Percentiles rank a stretch among this genome's conserved stretches.
Evolutionary conservation across 2,797 vertebrate genomes (phyloP).

Genomic region (Oryzias dopingdopingensis): DNA sequence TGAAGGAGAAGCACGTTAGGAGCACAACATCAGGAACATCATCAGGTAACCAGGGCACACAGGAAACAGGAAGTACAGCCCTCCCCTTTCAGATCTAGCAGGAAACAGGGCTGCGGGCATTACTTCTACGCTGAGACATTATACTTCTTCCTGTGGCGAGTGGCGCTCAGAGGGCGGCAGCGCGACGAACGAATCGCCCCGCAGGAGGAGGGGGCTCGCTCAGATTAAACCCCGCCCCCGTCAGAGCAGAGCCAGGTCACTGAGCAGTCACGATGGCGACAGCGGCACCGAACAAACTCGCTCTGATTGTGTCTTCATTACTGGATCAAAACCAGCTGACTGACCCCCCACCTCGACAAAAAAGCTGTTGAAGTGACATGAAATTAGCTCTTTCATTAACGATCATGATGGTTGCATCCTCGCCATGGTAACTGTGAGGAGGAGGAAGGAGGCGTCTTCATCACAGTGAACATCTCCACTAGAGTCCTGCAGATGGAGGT

Average conservation of each 20-base stretch:
- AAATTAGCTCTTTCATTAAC: no score
- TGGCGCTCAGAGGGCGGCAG: neutral
- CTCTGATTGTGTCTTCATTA: no score
- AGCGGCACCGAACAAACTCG: no score
- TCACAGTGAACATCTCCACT: no score
- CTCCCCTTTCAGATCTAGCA: conserved; percentile 22
- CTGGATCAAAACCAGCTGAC: no score
- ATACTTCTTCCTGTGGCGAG: neutral
- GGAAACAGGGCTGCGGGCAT: conserved; percentile 6
- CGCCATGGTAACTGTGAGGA: no score
- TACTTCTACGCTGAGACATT: neutral
- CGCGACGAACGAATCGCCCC: neutral
- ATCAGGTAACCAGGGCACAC: conserved; percentile 48
- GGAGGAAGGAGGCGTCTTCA: no score
- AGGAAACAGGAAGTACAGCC: conserved; percentile 48
- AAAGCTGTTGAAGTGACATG: no score
- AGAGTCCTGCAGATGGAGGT: no score
- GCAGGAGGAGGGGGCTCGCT: neutral
- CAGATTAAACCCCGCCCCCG: neutral
- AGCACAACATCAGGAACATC: conserved; percentile 58
- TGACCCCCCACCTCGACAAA: no score
- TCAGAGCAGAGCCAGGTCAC: neutral
- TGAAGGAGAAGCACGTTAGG: conserved; percentile 78
- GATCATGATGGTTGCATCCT: no score
- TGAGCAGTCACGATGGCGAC: neutral